Conservation (phyloP, 2,113 vertebrate genomes). For the Numenius arquata region DNA sequence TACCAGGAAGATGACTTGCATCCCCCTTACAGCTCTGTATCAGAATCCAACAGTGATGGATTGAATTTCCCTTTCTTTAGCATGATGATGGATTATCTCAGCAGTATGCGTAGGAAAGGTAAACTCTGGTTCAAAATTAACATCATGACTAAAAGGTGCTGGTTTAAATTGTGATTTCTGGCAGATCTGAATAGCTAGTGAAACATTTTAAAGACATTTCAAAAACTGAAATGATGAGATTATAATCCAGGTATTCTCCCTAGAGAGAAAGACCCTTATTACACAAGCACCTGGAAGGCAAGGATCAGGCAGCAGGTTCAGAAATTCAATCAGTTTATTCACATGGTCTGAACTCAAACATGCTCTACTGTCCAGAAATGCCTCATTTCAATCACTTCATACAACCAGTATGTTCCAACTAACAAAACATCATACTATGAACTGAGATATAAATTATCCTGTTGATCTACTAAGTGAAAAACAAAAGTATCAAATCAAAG, state of each 20-base stretch:
- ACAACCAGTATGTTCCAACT: rapidly evolving
- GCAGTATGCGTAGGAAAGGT: constrained; percentile 58
- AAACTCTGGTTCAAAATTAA: constrained; percentile 72
- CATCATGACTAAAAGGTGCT: constrained; percentile 38
- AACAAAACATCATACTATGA: background rate
- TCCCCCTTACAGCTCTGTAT: constrained; percentile 68
- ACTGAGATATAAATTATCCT: background rate
- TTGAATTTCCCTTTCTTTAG: constrained; percentile 70
- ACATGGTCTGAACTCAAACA: background rate
- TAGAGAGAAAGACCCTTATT: background rate
- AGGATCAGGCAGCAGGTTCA: background rate
- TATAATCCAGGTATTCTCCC: background rate
- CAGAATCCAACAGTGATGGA: constrained; percentile 77
- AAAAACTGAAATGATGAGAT: background rate
- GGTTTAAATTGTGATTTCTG: constrained; percentile 10
- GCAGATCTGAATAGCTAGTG: background rate
- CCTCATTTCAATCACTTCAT: background rate
- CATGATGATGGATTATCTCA: constrained; percentile 76
- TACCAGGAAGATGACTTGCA: constrained; percentile 71
- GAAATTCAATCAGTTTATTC: background rate
- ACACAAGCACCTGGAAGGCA: background rate
- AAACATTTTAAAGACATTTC: constrained; percentile 20
- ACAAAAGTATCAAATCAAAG: background rate
- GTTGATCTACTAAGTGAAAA: background rate
- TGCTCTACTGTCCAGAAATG: background rate